A percentile compares a stretch with the other conserved stretches of the same genome.
Conservation (phyloP, 2,888 invertebrate species). For the Lycophotia porphyrea region DNA sequence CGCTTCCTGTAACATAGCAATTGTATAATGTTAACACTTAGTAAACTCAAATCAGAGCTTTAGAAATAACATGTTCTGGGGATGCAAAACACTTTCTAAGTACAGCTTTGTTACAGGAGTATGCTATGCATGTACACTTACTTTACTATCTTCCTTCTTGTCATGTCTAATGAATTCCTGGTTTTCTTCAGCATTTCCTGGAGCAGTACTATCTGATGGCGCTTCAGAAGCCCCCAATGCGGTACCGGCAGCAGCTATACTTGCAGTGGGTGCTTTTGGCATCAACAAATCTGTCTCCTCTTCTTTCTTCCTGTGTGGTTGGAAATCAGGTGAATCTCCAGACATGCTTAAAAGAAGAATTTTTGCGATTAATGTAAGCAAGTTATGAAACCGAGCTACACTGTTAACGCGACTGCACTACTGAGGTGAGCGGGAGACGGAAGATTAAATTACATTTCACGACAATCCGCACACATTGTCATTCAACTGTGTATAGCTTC, state of each 20-base stretch:
- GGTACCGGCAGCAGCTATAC: conserved; percentile 68
- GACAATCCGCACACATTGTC: conserved; percentile 62
- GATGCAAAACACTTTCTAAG: background rate
- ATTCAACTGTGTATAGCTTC: conserved; percentile 59
- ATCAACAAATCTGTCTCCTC: conserved; percentile 78
- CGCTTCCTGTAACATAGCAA: conserved; percentile 75
- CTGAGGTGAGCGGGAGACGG: conserved; percentile 33
- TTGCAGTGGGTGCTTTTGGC: conserved; percentile 70
- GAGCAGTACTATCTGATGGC: conserved; percentile 66
- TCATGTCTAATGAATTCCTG: conserved; percentile 76
- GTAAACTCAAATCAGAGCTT: background rate
- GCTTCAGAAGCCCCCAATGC: conserved; percentile 65
- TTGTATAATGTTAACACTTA: background rate
- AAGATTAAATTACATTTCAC: conserved; percentile 65
- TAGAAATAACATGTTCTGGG: background rate
- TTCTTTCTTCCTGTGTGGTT: conserved; percentile 81
- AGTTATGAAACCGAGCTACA: conserved; percentile 36
- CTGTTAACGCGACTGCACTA: conserved; percentile 33
- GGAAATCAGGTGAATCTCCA: conserved; percentile 81
- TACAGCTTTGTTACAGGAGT: background rate
- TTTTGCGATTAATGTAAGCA: conserved; percentile 54
- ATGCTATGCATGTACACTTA: conserved; percentile 60
- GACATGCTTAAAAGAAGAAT: conserved; percentile 81
- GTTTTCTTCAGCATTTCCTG: conserved; percentile 74
- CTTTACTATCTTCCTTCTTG: conserved; percentile 76